Conservation (phyloP, 2,113 vertebrate species). For the Cephalopterus ornatus region DNA sequence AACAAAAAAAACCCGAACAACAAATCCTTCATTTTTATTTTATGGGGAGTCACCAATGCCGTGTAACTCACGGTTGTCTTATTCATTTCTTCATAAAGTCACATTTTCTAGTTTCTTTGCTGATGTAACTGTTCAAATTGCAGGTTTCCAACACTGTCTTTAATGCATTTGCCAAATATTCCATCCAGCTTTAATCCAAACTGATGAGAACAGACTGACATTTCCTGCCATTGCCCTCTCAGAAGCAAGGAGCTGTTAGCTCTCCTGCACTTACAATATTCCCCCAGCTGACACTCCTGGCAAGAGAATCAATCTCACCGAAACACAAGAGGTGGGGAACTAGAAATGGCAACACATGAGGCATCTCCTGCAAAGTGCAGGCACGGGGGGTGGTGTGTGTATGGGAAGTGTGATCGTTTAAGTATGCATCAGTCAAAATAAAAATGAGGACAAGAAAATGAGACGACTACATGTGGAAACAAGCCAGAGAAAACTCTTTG, state of each 20-base stretch:
- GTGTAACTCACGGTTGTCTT: background rate
- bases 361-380: background rate
- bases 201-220: background rate
- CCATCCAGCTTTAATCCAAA: background rate
- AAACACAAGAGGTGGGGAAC: background rate
- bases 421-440: background rate
- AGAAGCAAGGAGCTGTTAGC: background rate
- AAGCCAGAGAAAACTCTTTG: background rate
- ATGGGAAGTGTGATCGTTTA: background rate
- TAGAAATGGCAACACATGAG: background rate
- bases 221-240: background rate
- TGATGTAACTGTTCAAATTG: background rate
- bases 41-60: background rate
- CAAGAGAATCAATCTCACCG: background rate
- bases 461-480: background rate
- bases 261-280: background rate
- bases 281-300: background rate
- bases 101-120: background rate
- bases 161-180: background rate
- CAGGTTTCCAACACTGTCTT: background rate
- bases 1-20: too few relatives aligned
- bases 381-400: background rate
- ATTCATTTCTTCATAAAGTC: background rate
- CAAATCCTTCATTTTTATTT: background rate
- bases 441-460: background rate